Evolutionary conservation across 2,888 invertebrate genomes (phyloP), one percentile per base, ranked within the genome.

Genomic region (Drosophila melanocephala): DNA sequence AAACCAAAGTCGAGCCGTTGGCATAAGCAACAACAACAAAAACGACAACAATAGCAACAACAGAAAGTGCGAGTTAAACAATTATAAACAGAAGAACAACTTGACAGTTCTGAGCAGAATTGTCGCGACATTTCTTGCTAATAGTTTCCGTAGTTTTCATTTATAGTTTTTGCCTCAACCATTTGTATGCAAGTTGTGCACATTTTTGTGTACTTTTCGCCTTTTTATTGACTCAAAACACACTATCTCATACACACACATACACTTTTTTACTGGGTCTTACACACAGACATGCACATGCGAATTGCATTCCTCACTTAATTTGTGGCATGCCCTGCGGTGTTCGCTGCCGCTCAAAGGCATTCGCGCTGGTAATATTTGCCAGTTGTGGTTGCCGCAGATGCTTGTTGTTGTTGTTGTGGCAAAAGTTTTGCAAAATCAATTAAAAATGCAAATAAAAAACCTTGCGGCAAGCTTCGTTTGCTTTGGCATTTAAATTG

Each of bases 261-360:
- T 42, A 33, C 30, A 47, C 22, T 5, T 19, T 6, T 19, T 7
- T 12, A 19, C 16, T 9, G 19, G 28, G 4, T 12, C 39, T 56
- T 10, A 44, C 32, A 52, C 44, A 37, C 44, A 42, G 55, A 26
- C 51, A 50, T 19, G 32, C 32, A 47, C 58, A 72, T 64, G 61
- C 56, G 67, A 74, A 84, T 70, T 84, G 77, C 85, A 86, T 90
- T 86, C 87, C 88, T 37, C 68, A 72, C 76, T 88, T 76, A 90
- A 90, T 89, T 86, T 90, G 81, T 81, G 83, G 84, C 78, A 81
- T 89, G 79, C 89, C 76, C 70, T 78, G 81, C 33, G 67, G 86
- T 61, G 60, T 39, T 52, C 50, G 61, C 58, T 53, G 52, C 44
- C 59, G 22, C 55, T 73, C 58, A 44, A 53, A 51, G 59, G 83